These are phyloP conservation scores for Branchinecta lynchi DNA, from an alignment of 1,140 invertebrate species.

Conservation along the genomic window DNA sequence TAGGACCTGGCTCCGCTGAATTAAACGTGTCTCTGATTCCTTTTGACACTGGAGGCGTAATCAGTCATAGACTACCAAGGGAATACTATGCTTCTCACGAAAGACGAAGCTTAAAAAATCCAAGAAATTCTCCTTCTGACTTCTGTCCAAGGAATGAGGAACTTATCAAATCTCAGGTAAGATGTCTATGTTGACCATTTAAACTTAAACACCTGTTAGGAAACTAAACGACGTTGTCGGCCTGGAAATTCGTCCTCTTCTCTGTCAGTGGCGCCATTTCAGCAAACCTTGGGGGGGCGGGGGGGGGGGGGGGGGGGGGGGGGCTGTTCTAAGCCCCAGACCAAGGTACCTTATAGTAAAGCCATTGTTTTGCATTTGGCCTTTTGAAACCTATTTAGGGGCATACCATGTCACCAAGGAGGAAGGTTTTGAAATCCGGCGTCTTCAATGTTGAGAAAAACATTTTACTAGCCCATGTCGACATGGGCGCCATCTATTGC, in stretches of 20 bases:
- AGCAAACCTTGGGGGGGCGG: not conserved
- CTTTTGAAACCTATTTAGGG: not conserved
- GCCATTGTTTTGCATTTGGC: too few relatives aligned
- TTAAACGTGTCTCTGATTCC: not conserved
- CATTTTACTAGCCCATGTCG: too few relatives aligned
- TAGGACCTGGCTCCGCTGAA: too few relatives aligned
- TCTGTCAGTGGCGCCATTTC: not conserved
- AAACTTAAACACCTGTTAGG: too few relatives aligned
- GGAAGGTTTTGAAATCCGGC: not conserved
- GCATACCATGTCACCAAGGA: not conserved
- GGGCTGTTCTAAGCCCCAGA: too few relatives aligned
- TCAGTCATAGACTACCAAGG: not conserved
- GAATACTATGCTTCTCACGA: not conserved
- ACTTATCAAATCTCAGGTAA: conserved; percentile 38
- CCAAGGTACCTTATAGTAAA: too few relatives aligned
- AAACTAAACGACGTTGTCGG: conserved; percentile 3
- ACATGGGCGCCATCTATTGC: too few relatives aligned
- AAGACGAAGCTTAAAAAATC: conserved; percentile 57
- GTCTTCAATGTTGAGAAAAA: not conserved
- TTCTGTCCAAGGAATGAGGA: conserved; percentile 65
- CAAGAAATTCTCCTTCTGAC: conserved; percentile 65
- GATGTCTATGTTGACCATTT: not conserved
- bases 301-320: not conserved
- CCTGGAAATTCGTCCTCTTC: not conserved
- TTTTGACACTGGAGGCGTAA: not conserved